These are phyloP conservation scores for Ceratina australensis DNA, from an alignment of 1,140 invertebrate species.

Conservation along the genomic window DNA sequence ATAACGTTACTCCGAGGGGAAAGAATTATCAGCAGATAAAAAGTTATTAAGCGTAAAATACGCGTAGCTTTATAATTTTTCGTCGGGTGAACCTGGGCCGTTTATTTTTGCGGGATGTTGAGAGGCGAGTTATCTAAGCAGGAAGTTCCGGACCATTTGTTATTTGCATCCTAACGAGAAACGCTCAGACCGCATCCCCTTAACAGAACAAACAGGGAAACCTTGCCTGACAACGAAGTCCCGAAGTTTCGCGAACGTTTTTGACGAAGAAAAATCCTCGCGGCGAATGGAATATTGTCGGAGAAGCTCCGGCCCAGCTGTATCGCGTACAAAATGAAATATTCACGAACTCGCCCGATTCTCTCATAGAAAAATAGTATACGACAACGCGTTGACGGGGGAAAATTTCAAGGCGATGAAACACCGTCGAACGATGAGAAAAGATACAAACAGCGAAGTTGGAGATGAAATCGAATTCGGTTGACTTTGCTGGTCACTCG, in stretches of 20 bases:
- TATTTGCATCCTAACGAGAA: constrained; percentile 27
- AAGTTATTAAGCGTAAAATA: too few species aligned
- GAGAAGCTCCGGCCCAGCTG: background rate
- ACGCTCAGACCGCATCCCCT: background rate
- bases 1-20: too few species aligned
- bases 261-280: background rate
- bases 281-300: background rate
- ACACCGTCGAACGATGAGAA: background rate
- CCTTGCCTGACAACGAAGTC: too few species aligned
- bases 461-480: background rate
- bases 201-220: background rate
- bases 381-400: too few species aligned
- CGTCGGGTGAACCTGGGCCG: background rate
- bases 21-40: too few species aligned
- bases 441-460: background rate
- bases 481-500: background rate
- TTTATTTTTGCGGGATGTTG: background rate
- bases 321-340: background rate
- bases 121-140: background rate
- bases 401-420: background rate
- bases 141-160: background rate
- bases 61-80: background rate
- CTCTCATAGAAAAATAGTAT: background rate
- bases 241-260: background rate
- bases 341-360: constrained; percentile 4